Evolutionary conservation across 2,888 invertebrate genomes (phyloP).

Genomic region (Hyles lineata): DNA sequence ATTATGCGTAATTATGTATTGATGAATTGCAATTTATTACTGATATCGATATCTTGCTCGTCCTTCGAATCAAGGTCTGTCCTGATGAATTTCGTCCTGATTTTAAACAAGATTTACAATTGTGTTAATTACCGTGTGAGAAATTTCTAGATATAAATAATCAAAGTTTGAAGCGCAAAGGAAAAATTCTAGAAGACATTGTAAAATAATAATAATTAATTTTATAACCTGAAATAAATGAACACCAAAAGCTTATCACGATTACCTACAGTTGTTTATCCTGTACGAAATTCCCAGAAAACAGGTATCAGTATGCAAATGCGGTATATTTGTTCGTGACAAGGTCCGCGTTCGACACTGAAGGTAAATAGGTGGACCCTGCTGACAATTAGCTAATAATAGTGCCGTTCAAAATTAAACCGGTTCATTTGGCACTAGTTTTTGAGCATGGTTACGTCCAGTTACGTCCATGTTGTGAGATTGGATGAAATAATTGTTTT

Average conservation of each 20-base stretch:
- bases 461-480: too few species aligned
- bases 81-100: not conserved
- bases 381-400: slow-evolving; percentile 27
- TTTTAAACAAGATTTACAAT: not conserved
- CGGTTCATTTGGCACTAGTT: not conserved
- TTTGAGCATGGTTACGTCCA: not conserved
- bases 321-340: slow-evolving; percentile 13
- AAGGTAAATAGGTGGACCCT: slow-evolving; percentile 18
- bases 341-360: slow-evolving; percentile 26
- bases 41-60: not conserved
- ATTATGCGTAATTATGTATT: not conserved
- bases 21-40: not conserved
- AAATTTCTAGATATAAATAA: too few species aligned
- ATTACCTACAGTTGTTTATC: not conserved
- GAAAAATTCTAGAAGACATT: too few species aligned
- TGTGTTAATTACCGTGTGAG: too few species aligned
- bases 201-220: too few species aligned
- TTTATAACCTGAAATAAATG: too few species aligned
- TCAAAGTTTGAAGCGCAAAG: too few species aligned
- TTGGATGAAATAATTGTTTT: not conserved
- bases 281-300: not conserved
- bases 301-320: slow-evolving; percentile 6
- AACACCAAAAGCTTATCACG: too few species aligned
- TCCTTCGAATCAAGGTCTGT: not conserved
- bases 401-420: slow-evolving; percentile 25